Evolutionary conservation across 2,888 invertebrate species (phyloP), one percentile per base, ranked within the genome.

Genomic region (Antitype chi): DNA sequence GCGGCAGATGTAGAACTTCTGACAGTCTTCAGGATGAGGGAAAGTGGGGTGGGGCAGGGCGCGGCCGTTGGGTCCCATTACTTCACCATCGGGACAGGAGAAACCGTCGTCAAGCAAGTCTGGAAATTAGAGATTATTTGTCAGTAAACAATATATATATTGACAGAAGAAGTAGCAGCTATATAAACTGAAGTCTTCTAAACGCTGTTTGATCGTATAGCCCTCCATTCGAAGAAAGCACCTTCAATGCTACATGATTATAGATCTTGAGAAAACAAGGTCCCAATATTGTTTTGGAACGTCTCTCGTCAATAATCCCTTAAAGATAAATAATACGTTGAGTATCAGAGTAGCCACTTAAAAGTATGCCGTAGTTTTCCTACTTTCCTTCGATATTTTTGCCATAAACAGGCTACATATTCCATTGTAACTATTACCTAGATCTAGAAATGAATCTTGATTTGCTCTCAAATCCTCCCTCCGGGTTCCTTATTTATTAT

Each of bases 1-100:
- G 83, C 98, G 97, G 94, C 98, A 98, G 89, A 98, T 98, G 96
- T 98, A 98, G 96, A 98, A 98, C 92, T 98, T 98, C 91, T 98
- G 97, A 92, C 98, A 98, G 93, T 98, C 98, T 43, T 98, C 98
- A 0, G 98, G 98, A 94, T 98, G 98, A 2, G 98, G 97, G 95
- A 97, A 98, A 0, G 98, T 98, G 1, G 98, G 98, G 93, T 98
- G 98, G 0, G 98, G 98, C 3, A 98, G 95, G 0, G 97, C 97
- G 72, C 98, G 97, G 20, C 98, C 98, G 79, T 97, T 97, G 55
- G 98, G 97, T 0, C 98, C 98, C 85, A 97, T 92, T 6, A 97
- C 97, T 69, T 97, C 97, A 6, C 97, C 98, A 57, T 97, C 97
- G 1, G 98, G 98, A 90, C 98, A 98, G 2, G 97, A 95, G 96